A percentile compares a stretch with the other conserved stretches of the same genome.
Evolutionary conservation across 2,797 vertebrate genomes (phyloP).

Genomic region (Rhincodon typus): DNA sequence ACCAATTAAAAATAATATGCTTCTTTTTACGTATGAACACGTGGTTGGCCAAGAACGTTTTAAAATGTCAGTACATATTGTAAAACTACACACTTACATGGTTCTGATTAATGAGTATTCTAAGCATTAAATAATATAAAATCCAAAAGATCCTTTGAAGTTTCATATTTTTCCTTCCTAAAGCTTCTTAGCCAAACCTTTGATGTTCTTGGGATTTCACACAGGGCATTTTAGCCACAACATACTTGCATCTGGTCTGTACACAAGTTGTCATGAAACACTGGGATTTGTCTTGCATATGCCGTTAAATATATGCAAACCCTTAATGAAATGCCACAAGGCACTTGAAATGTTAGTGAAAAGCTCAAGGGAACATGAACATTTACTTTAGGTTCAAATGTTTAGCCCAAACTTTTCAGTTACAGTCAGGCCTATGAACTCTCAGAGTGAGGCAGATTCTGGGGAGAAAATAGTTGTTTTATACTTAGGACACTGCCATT

Average conservation of each 20-base stretch:
- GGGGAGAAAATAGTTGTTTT: neutral
- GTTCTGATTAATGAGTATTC: neutral
- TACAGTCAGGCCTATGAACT: neutral
- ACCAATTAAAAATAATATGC: constrained; percentile 12
- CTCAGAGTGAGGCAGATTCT: neutral
- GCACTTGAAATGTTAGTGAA: neutral
- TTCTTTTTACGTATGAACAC: neutral
- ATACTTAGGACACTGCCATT: neutral
- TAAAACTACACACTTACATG: neutral
- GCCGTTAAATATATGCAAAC: neutral
- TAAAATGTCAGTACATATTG: neutral
- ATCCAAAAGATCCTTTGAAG: neutral
- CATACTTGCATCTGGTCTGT: neutral
- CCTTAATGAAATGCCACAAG: neutral
- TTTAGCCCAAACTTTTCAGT: neutral
- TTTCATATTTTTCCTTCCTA: neutral
- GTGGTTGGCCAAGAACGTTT: neutral
- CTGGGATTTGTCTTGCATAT: neutral
- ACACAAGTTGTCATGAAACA: neutral
- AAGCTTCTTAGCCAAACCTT: neutral
- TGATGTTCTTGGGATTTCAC: neutral
- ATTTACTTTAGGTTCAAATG: neutral
- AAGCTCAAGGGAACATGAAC: neutral
- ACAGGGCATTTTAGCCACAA: neutral
- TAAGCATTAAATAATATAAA: neutral